Evolutionary conservation across 1,140 invertebrate species (phyloP), one percentile per base, ranked within the genome.

Genomic region (Polyergus mexicanus): DNA sequence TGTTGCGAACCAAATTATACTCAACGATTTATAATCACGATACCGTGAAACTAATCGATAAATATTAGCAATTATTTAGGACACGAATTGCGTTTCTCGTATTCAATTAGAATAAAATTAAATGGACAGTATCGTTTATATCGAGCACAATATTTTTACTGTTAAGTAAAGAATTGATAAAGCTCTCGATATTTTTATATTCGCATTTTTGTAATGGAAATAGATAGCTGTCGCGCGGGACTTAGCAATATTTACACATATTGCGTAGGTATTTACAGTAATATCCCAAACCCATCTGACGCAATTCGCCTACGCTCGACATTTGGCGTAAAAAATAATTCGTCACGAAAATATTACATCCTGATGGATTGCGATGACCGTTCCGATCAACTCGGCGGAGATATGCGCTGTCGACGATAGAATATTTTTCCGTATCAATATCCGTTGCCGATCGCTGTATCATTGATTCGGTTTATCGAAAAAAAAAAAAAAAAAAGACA

Each of bases 251-350:
- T 65, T 78, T 3, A 13, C 28, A 7, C 63, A 54, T 25, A 13
- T 66, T 60, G 38, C 38, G 56, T 76, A 19, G 35, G 35, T 28
- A 62, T 32, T 2, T 44, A 60, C 54, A 58, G 22, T 25, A 60
- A 60, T 60, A 66, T 19, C 7, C n/a, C 54, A 78, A 65, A 78
- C 13, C 10, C 35, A 10, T 76, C 19, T 47, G 74, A 76, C 19
- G 38, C 41, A 4, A 6, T 54, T 32, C 58, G 25, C 75, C 58
- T 77, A 63, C 58, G 22, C 19, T 16, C 28, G 47, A 22, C 51
- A 22, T n/a, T 62, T 38, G 16, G 19, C 8, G 10, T 44, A 44
- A 51, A 76, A 60, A 60, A 76, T 60, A 74, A 58, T 16, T 51
- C 19, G 22, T 58, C 35, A n/a, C 8, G 35, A 4, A 76, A 76